phyloP scores from a whole-genome alignment of 2,888 invertebrate genomes.

The Drosophila villosipedis region DNA sequence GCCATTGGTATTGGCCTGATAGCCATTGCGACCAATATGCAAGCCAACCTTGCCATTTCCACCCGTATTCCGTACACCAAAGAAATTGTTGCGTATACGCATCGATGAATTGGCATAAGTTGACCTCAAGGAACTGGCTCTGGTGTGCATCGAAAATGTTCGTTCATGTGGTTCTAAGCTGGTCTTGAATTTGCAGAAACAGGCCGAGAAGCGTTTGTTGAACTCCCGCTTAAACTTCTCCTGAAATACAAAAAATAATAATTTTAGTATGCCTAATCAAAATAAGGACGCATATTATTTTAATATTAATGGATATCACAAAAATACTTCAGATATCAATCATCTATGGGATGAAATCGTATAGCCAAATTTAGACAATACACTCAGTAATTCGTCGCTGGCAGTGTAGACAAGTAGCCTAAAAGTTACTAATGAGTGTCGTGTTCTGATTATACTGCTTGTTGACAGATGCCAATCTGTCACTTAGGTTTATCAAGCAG shows the following conservation, averaged over 20 bases:
- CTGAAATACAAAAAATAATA: conserved; percentile 84
- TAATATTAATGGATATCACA: neutral
- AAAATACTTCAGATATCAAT: neutral
- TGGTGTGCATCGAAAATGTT: conserved; percentile 84
- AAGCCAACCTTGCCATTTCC: conserved; percentile 45
- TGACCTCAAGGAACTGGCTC: conserved; percentile 84
- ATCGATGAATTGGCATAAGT: conserved; percentile 83
- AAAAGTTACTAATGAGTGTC: conserved; percentile 50
- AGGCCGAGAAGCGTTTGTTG: conserved; percentile 89
- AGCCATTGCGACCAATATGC: conserved; percentile 39
- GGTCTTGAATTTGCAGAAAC: conserved; percentile 84
- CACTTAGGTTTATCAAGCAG: conserved; percentile 30
- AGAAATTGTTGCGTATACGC: conserved; percentile 81
- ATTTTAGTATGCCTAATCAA: neutral
- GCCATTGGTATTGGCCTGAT: conserved; percentile 34
- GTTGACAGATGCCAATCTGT: conserved; percentile 42
- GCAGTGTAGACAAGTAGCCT: neutral
- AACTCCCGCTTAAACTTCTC: conserved; percentile 93
- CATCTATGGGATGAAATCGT: neutral
- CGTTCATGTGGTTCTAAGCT: conserved; percentile 82
- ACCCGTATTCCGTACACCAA: conserved; percentile 42
- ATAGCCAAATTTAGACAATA: neutral
- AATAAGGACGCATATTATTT: neutral
- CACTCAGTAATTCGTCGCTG: neutral
- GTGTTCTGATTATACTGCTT: conserved; percentile 36